phyloP scores from a whole-genome alignment of 2,797 vertebrate species.

The Hapalemur alaotrensis region DNA sequence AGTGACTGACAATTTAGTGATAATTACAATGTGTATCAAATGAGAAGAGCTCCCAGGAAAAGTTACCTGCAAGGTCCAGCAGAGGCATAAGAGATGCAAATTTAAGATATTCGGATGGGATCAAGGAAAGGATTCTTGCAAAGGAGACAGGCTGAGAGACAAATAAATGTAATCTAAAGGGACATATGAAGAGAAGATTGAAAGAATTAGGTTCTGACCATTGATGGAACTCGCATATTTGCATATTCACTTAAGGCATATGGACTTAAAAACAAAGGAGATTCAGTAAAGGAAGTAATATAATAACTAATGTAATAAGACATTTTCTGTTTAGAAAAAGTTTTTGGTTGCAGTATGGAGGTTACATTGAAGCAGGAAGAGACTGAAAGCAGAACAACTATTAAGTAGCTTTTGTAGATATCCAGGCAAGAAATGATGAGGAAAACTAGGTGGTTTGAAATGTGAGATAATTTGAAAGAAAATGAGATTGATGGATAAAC shows the following conservation, averaged over 20 bases:
- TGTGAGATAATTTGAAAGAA: background rate
- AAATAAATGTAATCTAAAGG: background rate
- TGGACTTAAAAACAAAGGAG: background rate
- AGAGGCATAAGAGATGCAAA: background rate
- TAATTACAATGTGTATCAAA: background rate
- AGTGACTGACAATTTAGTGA: background rate
- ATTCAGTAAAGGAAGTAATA: background rate
- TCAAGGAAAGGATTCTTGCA: background rate
- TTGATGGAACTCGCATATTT: background rate
- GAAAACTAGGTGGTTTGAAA: background rate
- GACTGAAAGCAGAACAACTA: background rate
- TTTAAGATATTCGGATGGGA: background rate
- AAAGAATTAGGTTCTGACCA: background rate
- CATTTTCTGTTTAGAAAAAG: background rate
- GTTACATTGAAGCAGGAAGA: background rate
- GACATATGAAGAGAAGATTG: background rate
- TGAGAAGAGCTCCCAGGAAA: background rate
- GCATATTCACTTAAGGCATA: background rate
- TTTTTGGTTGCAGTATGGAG: background rate
- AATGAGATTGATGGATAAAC: background rate
- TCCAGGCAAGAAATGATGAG: background rate
- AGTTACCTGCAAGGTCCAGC: background rate
- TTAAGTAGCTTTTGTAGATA: background rate
- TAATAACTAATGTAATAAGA: background rate
- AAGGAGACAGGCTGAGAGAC: background rate